Base-by-base conservation (phyloP, 2,113 vertebrate species). In the Strix uralensis region DNA sequence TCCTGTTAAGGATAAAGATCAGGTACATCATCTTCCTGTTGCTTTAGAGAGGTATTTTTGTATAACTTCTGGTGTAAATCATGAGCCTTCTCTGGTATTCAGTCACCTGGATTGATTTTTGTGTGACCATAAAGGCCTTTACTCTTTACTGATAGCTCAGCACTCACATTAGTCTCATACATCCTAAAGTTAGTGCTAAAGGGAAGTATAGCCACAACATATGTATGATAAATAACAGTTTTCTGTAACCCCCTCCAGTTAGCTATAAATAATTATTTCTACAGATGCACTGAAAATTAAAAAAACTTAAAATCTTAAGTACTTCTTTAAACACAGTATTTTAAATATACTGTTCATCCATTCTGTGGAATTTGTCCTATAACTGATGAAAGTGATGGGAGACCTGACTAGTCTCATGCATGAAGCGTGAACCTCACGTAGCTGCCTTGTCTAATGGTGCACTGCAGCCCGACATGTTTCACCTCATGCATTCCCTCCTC, bases 1-100 rank as follows among this genome's bases (percentile, higher is more conserved):
- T 97, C 94, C 95, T 95, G 94, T 93, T 59, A 88, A 34, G 78
- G 62, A 72, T 81, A 67, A 95, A 91, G 44, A 93, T 95, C 80
- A 63, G 34, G 44, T 82, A 70, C 10, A 55, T 46, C 30, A 91
- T 73, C 79, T 95, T 96, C 95, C 95, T 96, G 90, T 80, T 82
- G 62, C 74, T 82, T 67, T 92, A 94, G 52, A 77, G 84, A 87
- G 5, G n/a, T n/a, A 84, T 65, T 85, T 84, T 86, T 55, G 5
- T 49, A 12, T 10, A 9, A 58, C 15, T 90, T 91, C 4, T 55
- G 26, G 9, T 80, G 38, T 29, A 88, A 93, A 83, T 7, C 2
- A 70, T 22, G 36, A 93, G 32, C 18, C 12, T 87, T 4, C 54
- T 73, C 49, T 6, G 9, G 16, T 58, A 81, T 58, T 81, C 36